A percentile compares a stretch with the other conserved stretches of the same genome.
These are phyloP conservation scores for Folsomia candida DNA, from an alignment of 2,888 invertebrate genomes.

Conservation along the genomic window DNA sequence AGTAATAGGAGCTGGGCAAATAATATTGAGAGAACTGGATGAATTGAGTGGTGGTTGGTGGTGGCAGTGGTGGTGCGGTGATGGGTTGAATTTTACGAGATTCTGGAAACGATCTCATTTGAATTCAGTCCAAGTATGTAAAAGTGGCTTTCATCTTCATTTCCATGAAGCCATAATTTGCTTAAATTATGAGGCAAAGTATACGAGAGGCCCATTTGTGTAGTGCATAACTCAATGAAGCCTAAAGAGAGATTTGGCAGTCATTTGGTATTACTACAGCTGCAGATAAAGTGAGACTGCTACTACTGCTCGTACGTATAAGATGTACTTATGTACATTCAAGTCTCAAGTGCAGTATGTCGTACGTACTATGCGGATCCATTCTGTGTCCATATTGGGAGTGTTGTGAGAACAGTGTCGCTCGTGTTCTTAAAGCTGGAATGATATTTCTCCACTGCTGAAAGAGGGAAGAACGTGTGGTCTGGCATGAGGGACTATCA, in stretches of 20 bases:
- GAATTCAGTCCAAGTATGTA: slow-evolving; percentile 1
- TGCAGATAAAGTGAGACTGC: background rate
- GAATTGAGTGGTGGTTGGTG: no score
- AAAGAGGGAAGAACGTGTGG: slow-evolving; percentile 8
- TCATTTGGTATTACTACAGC: background rate
- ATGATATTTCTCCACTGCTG: no score
- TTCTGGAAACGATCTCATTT: background rate
- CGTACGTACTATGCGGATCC: no score
- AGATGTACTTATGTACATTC: no score
- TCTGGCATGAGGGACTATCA: slow-evolving; percentile 5
- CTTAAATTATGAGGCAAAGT: slow-evolving; percentile 10
- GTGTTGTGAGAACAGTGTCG: background rate
- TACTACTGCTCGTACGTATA: no score
- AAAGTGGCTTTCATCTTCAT: slow-evolving; percentile 17
- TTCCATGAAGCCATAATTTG: slow-evolving; percentile 21
- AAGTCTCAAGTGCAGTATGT: no score
- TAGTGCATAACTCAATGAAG: slow-evolving; percentile 9
- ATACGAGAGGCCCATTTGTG: slow-evolving; percentile 12
- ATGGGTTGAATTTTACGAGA: no score
- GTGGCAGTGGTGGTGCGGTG: no score
- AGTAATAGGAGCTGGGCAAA: no score
- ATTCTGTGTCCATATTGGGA: background rate
- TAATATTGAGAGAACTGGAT: no score
- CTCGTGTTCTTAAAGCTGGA: background rate
- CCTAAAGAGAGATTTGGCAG: background rate